A percentile compares a stretch with the other conserved stretches of the same genome.
Conservation (phyloP, 1,140 invertebrate genomes). For the Geopemphigus sp. region DNA sequence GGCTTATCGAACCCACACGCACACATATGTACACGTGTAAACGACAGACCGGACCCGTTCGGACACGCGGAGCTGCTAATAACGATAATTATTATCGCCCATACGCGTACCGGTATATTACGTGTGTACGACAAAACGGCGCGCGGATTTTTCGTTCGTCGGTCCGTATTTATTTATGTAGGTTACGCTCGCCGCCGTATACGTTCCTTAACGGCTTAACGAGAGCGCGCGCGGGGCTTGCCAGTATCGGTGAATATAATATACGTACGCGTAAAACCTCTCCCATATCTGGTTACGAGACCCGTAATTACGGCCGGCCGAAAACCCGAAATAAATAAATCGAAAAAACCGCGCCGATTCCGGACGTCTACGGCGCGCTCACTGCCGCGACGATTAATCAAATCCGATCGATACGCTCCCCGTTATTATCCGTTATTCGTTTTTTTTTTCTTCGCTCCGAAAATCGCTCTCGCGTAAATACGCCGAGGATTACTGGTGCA, state of each 20-base stretch:
- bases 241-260: too few species aligned
- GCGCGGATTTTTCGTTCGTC: background rate
- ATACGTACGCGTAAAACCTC: conserved; percentile 22
- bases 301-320: conserved; percentile 42
- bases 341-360: background rate
- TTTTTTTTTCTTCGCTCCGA: too few species aligned
- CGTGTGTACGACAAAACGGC: background rate
- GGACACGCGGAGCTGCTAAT: background rate
- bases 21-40: too few species aligned
- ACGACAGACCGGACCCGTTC: conserved; percentile 41
- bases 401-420: conserved; percentile 11
- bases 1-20: too few species aligned
- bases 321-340: conserved; percentile 15
- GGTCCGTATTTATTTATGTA: background rate
- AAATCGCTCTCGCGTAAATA: too few species aligned
- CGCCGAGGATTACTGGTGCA: too few species aligned
- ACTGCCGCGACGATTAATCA: conserved; percentile 20
- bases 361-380: background rate
- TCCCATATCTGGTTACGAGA: conserved; percentile 48
- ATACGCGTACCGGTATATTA: background rate
- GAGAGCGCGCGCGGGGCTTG: background rate
- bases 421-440: too few species aligned
- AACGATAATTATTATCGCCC: conserved; percentile 47
- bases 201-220: conserved; percentile 33
- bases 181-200: background rate